Evolutionary conservation across 2,113 vertebrate species (phyloP).

Genomic region (Astatotilapia flaviijosephi): DNA sequence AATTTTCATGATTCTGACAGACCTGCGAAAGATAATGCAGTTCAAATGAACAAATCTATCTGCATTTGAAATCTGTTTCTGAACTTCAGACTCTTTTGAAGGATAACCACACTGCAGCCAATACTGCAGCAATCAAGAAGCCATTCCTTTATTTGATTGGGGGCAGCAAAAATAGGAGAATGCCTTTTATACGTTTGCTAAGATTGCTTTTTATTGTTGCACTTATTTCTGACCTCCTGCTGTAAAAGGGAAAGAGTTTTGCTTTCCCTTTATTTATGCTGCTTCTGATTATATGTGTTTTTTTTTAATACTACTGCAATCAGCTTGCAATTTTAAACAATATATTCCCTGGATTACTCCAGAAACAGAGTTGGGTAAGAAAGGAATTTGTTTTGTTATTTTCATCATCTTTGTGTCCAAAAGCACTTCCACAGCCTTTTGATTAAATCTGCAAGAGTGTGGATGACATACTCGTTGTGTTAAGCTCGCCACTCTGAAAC

Average conservation of each 20-base stretch:
- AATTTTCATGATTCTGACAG: neutral
- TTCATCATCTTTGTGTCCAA: neutral
- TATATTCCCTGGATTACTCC: neutral
- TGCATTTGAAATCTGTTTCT: neutral
- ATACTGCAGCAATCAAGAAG: neutral
- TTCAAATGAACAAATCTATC: neutral
- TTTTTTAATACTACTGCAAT: neutral
- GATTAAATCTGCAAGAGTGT: neutral
- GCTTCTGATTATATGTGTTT: neutral
- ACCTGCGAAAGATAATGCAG: neutral
- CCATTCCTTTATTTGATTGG: neutral
- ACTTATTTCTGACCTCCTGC: neutral
- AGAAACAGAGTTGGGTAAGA: neutral
- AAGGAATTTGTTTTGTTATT: neutral
- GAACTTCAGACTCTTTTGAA: neutral
- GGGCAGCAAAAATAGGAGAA: neutral
- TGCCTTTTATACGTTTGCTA: neutral
- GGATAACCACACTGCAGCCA: neutral
- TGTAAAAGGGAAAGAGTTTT: neutral
- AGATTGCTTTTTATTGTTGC: neutral
- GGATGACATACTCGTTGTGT: neutral
- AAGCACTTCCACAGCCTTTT: neutral
- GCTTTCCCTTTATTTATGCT: neutral
- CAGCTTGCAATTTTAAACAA: neutral
- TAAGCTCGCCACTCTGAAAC: neutral